Evolutionary conservation across 2,113 vertebrate genomes (phyloP).

Genomic region (Arvicanthis niloticus): DNA sequence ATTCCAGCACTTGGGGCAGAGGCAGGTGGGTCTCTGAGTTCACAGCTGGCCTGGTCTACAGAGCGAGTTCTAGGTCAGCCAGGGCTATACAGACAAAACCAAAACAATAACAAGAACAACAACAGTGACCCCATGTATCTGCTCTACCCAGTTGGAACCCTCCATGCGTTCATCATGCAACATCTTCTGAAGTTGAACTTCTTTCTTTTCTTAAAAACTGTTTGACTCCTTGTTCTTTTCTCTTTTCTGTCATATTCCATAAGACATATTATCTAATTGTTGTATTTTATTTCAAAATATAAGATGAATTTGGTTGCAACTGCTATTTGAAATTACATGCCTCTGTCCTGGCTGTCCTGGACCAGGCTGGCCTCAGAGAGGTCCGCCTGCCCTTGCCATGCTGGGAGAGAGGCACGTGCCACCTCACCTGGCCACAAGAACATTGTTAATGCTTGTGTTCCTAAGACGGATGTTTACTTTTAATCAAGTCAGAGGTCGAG

Average conservation of each 20-base stretch:
- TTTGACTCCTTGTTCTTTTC: background rate
- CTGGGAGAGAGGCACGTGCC: background rate
- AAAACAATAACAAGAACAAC: background rate
- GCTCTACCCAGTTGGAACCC: background rate
- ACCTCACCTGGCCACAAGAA: background rate
- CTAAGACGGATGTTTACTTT: background rate
- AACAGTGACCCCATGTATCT: background rate
- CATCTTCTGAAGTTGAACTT: background rate
- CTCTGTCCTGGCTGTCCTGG: background rate
- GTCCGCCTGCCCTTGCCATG: background rate
- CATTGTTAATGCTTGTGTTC: background rate
- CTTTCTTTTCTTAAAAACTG: background rate
- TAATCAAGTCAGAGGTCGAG: background rate
- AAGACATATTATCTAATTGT: background rate
- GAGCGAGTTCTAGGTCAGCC: background rate
- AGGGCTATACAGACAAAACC: background rate
- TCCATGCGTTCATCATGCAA: background rate
- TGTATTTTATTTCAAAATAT: slow-evolving; percentile 26
- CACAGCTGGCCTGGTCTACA: background rate
- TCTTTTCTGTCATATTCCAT: background rate
- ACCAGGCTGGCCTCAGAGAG: background rate
- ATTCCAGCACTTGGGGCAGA: background rate
- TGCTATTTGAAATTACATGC: slow-evolving; percentile 39
- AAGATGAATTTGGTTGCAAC: background rate
- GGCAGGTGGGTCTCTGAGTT: background rate